Conservation (phyloP, 2,113 vertebrate genomes). For the Dunckerocampus dactyliophorus region DNA sequence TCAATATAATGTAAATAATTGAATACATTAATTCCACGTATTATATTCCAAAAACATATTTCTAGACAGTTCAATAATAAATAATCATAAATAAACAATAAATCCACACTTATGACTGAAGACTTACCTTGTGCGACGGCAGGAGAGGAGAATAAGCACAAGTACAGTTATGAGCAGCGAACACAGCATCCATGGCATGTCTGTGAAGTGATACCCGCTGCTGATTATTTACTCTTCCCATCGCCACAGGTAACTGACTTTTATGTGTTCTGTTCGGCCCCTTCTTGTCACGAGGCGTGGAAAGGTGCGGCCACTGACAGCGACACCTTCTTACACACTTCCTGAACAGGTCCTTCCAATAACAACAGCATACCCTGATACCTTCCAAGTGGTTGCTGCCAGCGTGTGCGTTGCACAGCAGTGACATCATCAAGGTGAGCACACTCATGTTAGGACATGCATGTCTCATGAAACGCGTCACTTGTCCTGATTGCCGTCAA, state of each 20-base stretch:
- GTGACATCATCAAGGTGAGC: constrained; percentile 17
- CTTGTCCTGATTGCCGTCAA: neutral
- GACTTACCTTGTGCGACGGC: constrained; percentile 62
- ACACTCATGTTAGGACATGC: neutral
- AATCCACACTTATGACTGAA: no score
- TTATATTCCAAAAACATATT: no score
- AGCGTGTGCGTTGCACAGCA: constrained; percentile 1
- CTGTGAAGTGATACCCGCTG: constrained; percentile 7
- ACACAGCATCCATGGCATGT: constrained; percentile 57
- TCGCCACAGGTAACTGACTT: constrained; percentile 15
- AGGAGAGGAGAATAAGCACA: constrained; percentile 35
- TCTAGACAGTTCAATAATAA: no score
- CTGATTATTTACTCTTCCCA: constrained; percentile 6
- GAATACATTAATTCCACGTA: no score
- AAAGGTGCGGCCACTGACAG: constrained; percentile 51
- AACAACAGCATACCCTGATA: no score
- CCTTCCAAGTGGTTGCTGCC: neutral
- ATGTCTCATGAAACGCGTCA: neutral
- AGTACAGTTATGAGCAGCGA: constrained; percentile 50
- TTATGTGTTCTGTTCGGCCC: constrained; percentile 12
- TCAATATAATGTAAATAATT: no score
- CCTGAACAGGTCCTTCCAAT: no score
- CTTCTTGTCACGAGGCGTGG: constrained; percentile 35
- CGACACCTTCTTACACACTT: constrained; percentile 23
- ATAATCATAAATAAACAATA: no score